Conservation (phyloP, 2,888 invertebrate genomes). For the Ophioninae sp. region DNA sequence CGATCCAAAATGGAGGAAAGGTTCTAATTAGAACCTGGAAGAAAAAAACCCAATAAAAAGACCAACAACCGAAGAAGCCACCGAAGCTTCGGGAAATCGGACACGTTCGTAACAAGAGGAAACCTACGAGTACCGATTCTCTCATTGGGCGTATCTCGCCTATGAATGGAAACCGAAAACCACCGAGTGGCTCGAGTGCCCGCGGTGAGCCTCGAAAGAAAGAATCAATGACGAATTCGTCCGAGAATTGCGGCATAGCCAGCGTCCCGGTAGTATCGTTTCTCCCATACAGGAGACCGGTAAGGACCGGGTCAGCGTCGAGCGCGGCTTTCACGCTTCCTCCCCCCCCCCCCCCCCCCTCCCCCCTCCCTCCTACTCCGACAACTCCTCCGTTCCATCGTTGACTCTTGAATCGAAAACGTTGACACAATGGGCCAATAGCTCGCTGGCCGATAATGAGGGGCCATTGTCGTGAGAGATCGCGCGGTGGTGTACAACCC, state of each 20-base stretch:
- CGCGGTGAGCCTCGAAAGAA: conserved; percentile 42
- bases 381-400: conserved; percentile 49
- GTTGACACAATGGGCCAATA: conserved; percentile 77
- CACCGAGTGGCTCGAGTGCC: conserved; percentile 41
- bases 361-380: conserved; percentile 28
- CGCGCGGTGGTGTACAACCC: no score
- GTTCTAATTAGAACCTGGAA: no score
- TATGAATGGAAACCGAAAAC: conserved; percentile 55
- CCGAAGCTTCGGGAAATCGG: not conserved
- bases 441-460: conserved; percentile 75
- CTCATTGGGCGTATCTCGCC: conserved; percentile 11
- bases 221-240: conserved; percentile 37
- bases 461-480: conserved; percentile 71
- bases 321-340: conserved; percentile 25
- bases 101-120: not conserved
- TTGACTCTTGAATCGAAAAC: conserved; percentile 61
- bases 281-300: conserved; percentile 42
- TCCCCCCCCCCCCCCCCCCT: not conserved
- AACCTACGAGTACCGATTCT: conserved; percentile 70
- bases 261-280: conserved; percentile 61
- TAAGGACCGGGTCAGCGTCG: conserved; percentile 52
- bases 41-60: no score
- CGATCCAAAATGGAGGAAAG: no score
- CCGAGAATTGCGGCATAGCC: conserved; percentile 50
- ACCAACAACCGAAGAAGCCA: not conserved